Evolutionary conservation across 2,888 invertebrate species (phyloP), one percentile per base, ranked within the genome.

Genomic region (Rhabditoides inermis): DNA sequence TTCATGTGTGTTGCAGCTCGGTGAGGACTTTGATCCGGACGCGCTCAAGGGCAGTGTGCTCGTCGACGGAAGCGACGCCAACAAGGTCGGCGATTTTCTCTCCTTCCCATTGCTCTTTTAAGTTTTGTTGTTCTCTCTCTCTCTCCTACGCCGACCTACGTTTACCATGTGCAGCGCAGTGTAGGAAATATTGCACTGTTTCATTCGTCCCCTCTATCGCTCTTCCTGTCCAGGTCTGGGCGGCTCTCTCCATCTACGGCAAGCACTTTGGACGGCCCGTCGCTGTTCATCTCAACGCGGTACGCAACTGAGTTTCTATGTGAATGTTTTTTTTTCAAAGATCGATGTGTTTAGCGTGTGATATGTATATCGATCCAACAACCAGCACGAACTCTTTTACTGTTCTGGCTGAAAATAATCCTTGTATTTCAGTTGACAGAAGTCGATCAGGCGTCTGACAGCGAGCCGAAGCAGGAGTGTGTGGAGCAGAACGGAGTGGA

Each of bases 171-270:
- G n/a, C n/a, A n/a, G n/a, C n/a, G n/a, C n/a, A n/a, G n/a, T n/a
- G n/a, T n/a, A n/a, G n/a, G n/a, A n/a, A n/a, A n/a, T n/a, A n/a
- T n/a, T n/a, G n/a, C n/a, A n/a, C n/a, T n/a, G n/a, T n/a, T n/a
- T n/a, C n/a, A n/a, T n/a, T 32, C 32, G 7, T 7, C 15, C 10
- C 15, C 15, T 15, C 15, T 32, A 32, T 32, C 10, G 15, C 15
- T 32, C 15, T 7, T 20, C 20, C n/a, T 15, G 27, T 60, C 46
- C 45, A 57, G 22, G 56, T 71, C 23, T 71, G 69, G 71, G 65
- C 68, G 10, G 71, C 71, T 12, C 60, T 71, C 15, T 66, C 69
- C 1, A 28, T 61, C 10, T 66, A 60, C 52, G 71, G 71, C 20
- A 18, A 32, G 6, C 63, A 63, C 49, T 57, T 63, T 45, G 65